Evolutionary conservation across 2,113 vertebrate genomes (phyloP).

Genomic region (Circaetus gallicus): DNA sequence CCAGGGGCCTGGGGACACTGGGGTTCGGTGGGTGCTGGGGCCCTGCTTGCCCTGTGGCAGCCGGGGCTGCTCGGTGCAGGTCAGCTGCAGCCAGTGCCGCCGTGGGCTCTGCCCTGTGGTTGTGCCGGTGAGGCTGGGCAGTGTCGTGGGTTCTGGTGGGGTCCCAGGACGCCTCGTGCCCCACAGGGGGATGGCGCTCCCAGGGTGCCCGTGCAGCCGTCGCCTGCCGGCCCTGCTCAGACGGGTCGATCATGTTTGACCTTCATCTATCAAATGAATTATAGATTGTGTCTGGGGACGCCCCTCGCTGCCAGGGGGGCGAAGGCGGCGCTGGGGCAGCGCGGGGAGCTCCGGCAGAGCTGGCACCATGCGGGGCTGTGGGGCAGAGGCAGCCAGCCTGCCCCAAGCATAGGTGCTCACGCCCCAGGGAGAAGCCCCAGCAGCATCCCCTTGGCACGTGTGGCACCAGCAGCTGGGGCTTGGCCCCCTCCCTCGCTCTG

Average conservation of each 20-base stretch:
- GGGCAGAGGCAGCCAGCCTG: not conserved
- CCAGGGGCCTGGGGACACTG: no score
- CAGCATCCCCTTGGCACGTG: fast-evolving
- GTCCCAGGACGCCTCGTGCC: not conserved
- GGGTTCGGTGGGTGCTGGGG: not conserved
- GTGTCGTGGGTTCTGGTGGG: not conserved
- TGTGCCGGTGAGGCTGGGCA: fast-evolving
- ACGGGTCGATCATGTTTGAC: not conserved
- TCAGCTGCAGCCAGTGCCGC: not conserved
- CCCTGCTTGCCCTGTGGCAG: no score
- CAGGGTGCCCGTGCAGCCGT: fast-evolving
- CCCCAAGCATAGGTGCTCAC: not conserved
- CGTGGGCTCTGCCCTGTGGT: not conserved
- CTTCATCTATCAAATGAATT: not conserved
- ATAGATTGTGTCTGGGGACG: not conserved
- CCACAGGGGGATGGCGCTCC: not conserved
- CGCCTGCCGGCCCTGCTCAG: not conserved
- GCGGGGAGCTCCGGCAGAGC: not conserved
- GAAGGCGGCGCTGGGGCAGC: fast-evolving
- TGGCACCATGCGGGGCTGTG: fast-evolving
- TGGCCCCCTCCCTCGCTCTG: no score
- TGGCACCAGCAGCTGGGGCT: not conserved
- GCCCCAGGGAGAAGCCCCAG: not conserved
- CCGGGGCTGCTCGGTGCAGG: not conserved
- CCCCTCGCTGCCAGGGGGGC: not conserved